These are phyloP conservation scores for Hystrix brachyura DNA, from an alignment of 2,113 vertebrate genomes.

Conservation along the genomic window DNA sequence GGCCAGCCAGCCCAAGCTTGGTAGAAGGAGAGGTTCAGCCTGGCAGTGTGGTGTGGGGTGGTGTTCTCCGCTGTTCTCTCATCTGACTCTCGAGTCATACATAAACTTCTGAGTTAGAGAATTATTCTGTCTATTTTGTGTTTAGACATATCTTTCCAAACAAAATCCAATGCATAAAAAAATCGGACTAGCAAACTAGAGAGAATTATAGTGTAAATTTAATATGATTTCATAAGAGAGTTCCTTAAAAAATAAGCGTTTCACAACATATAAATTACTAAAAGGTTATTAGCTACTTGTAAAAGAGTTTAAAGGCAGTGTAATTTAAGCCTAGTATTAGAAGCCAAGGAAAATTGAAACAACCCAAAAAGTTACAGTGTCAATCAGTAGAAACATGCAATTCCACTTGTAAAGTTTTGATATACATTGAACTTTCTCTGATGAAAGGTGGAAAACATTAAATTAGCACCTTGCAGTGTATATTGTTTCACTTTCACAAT, in stretches of 20 bases:
- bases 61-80: background rate
- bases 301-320: slow-evolving; percentile 40
- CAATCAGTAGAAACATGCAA: slow-evolving; percentile 5
- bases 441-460: background rate
- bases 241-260: slow-evolving; percentile 40
- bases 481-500: background rate
- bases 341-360: slow-evolving; percentile 51
- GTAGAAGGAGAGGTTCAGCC: background rate
- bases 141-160: slow-evolving; percentile 38
- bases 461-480: background rate
- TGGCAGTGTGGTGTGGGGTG: background rate
- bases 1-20: background rate
- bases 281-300: slow-evolving; percentile 31
- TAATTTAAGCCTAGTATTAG: slow-evolving; percentile 15
- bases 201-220: background rate
- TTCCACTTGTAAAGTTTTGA: slow-evolving; percentile 38
- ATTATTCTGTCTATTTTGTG: slow-evolving; percentile 21
- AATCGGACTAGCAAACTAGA: slow-evolving; percentile 34
- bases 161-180: slow-evolving; percentile 40
- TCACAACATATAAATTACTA: background rate
- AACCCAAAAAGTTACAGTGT: background rate
- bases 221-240: background rate
- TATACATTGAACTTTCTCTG: slow-evolving; percentile 38
- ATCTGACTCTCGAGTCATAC: background rate
- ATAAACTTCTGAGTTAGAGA: slow-evolving; percentile 5